Evolutionary conservation across 2,113 vertebrate species (phyloP).

Genomic region (Brachypodius melanocephalos): DNA sequence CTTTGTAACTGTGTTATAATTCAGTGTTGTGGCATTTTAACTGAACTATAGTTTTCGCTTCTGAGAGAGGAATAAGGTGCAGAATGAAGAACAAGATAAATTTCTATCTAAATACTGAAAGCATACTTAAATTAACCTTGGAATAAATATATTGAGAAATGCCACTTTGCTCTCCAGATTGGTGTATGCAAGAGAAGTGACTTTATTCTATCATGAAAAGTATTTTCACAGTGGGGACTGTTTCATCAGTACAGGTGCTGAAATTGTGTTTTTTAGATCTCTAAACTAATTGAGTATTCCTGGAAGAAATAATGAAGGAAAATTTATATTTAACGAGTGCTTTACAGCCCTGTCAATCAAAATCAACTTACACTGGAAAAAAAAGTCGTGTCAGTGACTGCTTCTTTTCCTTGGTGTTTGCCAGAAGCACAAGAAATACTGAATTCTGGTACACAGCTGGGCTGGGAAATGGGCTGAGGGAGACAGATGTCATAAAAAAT

Average conservation of each 20-base stretch:
- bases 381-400: background rate
- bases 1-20: background rate
- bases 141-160: background rate
- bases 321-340: background rate
- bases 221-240: background rate
- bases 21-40: background rate
- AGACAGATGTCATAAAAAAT: background rate
- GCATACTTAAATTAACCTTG: background rate
- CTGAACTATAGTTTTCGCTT: background rate
- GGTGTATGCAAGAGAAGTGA: background rate
- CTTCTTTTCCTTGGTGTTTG: background rate
- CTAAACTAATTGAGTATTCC: background rate
- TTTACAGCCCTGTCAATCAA: constrained; percentile 20
- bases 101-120: background rate
- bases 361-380: background rate
- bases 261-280: background rate
- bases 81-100: background rate
- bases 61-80: background rate
- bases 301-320: background rate
- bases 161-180: background rate
- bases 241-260: background rate
- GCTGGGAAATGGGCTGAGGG: background rate
- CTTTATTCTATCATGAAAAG: background rate
- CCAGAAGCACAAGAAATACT: background rate
- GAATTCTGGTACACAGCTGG: background rate